Evolutionary conservation across 2,888 invertebrate species (phyloP).

Genomic region (Aphrophora alni): DNA sequence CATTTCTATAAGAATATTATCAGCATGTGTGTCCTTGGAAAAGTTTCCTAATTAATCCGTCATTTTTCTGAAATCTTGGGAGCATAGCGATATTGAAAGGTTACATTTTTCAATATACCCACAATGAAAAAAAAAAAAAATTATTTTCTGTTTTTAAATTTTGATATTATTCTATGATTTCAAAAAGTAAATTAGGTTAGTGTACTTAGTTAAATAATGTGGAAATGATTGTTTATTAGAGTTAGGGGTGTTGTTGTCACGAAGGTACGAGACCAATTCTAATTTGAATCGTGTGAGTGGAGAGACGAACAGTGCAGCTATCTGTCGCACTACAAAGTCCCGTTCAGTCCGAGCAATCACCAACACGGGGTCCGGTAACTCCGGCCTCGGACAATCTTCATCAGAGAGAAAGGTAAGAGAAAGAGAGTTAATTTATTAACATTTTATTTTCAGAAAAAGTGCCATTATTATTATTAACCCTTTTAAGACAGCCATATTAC

Average conservation of each 20-base stretch:
- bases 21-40: no score
- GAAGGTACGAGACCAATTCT: background rate
- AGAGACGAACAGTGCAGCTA: slow-evolving; percentile 4
- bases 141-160: background rate
- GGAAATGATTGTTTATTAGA: slow-evolving; percentile 9
- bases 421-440: no score
- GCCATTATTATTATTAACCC: no score
- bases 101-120: no score
- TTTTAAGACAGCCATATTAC: no score
- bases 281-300: background rate
- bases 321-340: slow-evolving; percentile 3
- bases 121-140: no score
- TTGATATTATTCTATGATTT: background rate
- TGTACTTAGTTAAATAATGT: background rate
- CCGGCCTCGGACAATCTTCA: slow-evolving; percentile 49
- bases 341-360: slow-evolving; percentile 34
- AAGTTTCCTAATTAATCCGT: no score
- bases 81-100: no score
- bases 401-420: slow-evolving; percentile 42
- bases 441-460: background rate
- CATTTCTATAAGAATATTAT: no score
- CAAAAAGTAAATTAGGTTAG: background rate
- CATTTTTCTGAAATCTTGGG: no score
- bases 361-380: slow-evolving; percentile 50
- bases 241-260: slow-evolving; percentile 2